These are phyloP conservation scores for Cinara cedri DNA, from an alignment of 2,888 invertebrate species.

Conservation along the genomic window DNA sequence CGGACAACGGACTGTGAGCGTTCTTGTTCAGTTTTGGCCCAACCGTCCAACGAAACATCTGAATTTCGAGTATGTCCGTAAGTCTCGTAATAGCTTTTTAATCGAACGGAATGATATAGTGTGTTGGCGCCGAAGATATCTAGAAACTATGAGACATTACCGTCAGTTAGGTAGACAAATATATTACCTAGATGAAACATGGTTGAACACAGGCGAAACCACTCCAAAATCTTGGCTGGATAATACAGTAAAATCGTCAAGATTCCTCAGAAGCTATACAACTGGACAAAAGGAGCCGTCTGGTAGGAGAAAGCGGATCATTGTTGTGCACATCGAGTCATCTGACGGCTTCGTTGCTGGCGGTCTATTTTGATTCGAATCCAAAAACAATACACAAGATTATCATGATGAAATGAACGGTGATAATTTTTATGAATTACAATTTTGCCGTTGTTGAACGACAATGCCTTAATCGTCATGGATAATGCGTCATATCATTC, in stretches of 20 bases:
- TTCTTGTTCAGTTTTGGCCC: slow-evolving; percentile 12
- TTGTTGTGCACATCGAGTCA: slow-evolving; percentile 53
- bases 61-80: slow-evolving; percentile 22
- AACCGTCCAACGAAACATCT: slow-evolving; percentile 17
- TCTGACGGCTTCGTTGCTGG: slow-evolving; percentile 43
- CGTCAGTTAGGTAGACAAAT: slow-evolving; percentile 25
- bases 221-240: slow-evolving; percentile 15
- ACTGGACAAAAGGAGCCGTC: slow-evolving; percentile 36
- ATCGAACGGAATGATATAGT: slow-evolving; percentile 32
- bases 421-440: slow-evolving; percentile 35
- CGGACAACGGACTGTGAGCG: slow-evolving; percentile 19
- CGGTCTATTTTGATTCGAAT: slow-evolving; percentile 35
- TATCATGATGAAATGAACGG: slow-evolving; percentile 56
- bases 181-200: slow-evolving; percentile 52
- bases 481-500: slow-evolving; percentile 30
- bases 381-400: slow-evolving; percentile 44
- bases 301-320: slow-evolving; percentile 50
- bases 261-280: background rate
- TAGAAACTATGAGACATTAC: slow-evolving; percentile 18
- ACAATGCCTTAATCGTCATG: slow-evolving; percentile 49
- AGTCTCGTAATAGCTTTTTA: slow-evolving; percentile 4
- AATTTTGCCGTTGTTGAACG: slow-evolving; percentile 23
- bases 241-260: slow-evolving; percentile 17
- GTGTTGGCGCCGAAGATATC: slow-evolving; percentile 33
- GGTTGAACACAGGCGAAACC: slow-evolving; percentile 42